Base-by-base conservation (phyloP, 2,797 vertebrate species). In the Manis javanica region DNA sequence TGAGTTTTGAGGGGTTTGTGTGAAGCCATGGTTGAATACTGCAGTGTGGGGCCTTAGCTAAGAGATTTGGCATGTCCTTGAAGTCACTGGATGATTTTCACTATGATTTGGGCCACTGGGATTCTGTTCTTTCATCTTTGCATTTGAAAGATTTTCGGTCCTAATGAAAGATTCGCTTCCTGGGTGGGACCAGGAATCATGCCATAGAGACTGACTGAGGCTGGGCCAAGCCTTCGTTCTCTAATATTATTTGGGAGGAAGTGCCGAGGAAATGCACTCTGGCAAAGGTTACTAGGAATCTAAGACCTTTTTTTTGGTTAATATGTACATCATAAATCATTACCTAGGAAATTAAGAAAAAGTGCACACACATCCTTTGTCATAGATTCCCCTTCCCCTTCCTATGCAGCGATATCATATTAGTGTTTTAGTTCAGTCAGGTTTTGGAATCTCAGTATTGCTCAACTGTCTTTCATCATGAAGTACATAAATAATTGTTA, bases 181-280 rank as follows among this genome's bases (percentile, higher is more conserved):
- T 42, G 7, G 4, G 9, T 8, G 5, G 34, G 9, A 8, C 51
- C 53, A 12, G 57, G 55, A 34, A 31, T 46, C 18, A 24, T 31
- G 3, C 46, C 6, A 7, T 3, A 21, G 75, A 6, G 37, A 61
- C 46, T 34, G 8, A 13, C 2, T 0, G 0, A 68, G 37, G 23
- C 8, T 46, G 49, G 9, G 1, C 5, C 16, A 10, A 46, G 12
- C 3, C 5, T 37, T 83, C 3, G 1, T 19, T 63, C 89, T 55
- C 39, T 72, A 11, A 0, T 19, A 3, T 39, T 64, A 53, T 31
- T 63, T 85, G 42, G 42, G 51, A 49, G 51, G 37, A 83, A 74
- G 24, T 8, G 1, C 57, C 26, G 86, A 59, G 26, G 8, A 71
- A 71, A 51, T 29, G 46, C 49, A 11, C 3, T 53, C 49, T 39